Base-by-base conservation (phyloP, 2,113 vertebrate species). In the Alouatta palliata region DNA sequence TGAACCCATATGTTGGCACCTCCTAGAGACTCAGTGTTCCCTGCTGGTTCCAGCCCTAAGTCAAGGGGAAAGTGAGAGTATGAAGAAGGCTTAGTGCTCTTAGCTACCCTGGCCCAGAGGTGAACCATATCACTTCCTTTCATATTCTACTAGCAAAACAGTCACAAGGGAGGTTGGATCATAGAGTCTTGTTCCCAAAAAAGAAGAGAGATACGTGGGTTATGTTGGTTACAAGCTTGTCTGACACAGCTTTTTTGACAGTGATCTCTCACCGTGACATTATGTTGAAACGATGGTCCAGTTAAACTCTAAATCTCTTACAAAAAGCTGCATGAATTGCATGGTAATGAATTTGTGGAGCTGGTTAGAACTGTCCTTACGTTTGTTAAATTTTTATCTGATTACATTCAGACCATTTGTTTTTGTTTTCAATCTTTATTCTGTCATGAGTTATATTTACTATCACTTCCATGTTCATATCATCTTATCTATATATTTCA, bases 351-450 rank as follows among this genome's bases (percentile, higher is more conserved):
- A 61, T 77, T 45, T 76, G n/a, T 82, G 7, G 2, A 68, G 32
- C 35, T 73, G 27, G 8, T 73, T 25, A 70, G 49, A 83, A 89
- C 23, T 61, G 49, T 89, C 35, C 11, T 61, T 76, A 73, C 19
- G 25, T 94, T 92, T 90, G 47, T 90, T 73, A 94, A 76, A 27
- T 68, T 56, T 89, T 77, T 79, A n/a, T 93, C 54, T 20, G n/a
- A 83, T 75, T 93, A 61, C 17, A 66, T 82, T 85, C 30, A 70
- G 77, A 40, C 35, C 52, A 79, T 73, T 92, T 52, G 9, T 68
- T 70, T 96, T 79, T 20, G 17, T 61, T 83, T 81, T 92, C 61
- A 35, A 37, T 52, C 37, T 87, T 95, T 77, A 83, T 82, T 92
- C 52, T 73, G 73, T 47, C 64, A 54, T 19, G 66, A n/a, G 4